Percentiles rank a stretch among this genome's conserved stretches.
phyloP scores from a whole-genome alignment of 2,797 vertebrate species.

The Pogonophryne albipinna region DNA sequence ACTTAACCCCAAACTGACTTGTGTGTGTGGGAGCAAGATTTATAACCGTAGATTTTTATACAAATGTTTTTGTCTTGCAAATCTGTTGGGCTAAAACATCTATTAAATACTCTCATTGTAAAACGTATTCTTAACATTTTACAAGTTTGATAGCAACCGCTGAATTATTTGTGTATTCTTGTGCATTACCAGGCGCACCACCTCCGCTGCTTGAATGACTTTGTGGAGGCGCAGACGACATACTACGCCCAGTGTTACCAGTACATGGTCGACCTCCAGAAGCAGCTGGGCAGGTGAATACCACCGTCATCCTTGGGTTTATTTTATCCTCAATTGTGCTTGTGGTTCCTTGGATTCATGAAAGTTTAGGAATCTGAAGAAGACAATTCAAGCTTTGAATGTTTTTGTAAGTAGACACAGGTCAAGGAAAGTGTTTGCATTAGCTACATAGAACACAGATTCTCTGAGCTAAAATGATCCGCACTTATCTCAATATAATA shows the following conservation, averaged over 20 bases:
- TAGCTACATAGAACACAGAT: too few relatives aligned
- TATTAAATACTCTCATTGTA: too few relatives aligned
- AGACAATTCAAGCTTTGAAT: too few relatives aligned
- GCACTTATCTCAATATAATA: neutral
- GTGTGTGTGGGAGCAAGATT: too few relatives aligned
- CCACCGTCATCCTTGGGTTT: neutral
- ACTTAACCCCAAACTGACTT: neutral
- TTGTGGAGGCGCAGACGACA: constrained; percentile 97
- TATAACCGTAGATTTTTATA: neutral
- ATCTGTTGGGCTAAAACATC: too few relatives aligned
- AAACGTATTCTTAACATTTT: neutral
- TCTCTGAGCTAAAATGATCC: neutral
- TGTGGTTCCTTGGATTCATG: too few relatives aligned
- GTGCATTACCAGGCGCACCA: constrained; percentile 90
- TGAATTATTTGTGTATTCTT: neutral
- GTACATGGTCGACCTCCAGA: constrained; percentile 98
- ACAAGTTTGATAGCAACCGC: neutral
- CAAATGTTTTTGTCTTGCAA: neutral
- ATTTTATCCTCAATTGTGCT: too few relatives aligned
- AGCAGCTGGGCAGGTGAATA: constrained; percentile 95
- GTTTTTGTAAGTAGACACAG: too few relatives aligned
- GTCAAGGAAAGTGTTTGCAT: too few relatives aligned
- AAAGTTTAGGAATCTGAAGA: too few relatives aligned
- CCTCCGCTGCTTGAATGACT: constrained; percentile 96
- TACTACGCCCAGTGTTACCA: constrained; percentile 99